Evolutionary conservation across 64 coral and sea anemone genomes (phyloP).

Genomic region (Trachythela sp.): DNA sequence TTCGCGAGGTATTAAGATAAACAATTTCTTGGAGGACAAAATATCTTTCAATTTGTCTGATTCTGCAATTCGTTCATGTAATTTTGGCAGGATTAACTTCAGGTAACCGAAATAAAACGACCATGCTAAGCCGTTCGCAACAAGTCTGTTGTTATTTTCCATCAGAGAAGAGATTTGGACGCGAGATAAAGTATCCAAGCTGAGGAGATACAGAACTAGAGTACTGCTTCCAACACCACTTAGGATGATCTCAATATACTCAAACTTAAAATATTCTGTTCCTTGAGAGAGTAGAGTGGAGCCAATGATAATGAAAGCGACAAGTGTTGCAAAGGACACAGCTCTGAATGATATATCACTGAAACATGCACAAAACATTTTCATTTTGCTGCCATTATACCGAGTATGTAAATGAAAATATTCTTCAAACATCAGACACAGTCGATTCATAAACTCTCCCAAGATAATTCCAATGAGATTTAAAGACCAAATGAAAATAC

Average conservation of each 20-base stretch:
- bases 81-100: background rate
- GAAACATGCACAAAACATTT: background rate
- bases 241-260: background rate
- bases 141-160: background rate
- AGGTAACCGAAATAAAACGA: conserved; percentile 10
- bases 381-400: background rate
- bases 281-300: background rate
- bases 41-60: background rate
- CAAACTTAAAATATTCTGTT: background rate
- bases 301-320: background rate
- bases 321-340: background rate
- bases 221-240: conserved; percentile 1
- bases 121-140: conserved; percentile 9
- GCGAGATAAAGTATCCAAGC: background rate
- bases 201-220: background rate
- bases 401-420: background rate
- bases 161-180: background rate
- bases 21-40: background rate
- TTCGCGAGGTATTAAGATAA: background rate
- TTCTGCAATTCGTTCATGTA: background rate
- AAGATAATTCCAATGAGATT: conserved; percentile 7
- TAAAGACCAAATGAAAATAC: conserved; percentile 6
- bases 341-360: conserved; percentile 15
- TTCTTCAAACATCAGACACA: conserved; percentile 1
- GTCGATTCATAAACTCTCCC: background rate